Conservation (phyloP, 35 echinoderm and acorn worm genomes). For the Stichopus chloronotus region DNA sequence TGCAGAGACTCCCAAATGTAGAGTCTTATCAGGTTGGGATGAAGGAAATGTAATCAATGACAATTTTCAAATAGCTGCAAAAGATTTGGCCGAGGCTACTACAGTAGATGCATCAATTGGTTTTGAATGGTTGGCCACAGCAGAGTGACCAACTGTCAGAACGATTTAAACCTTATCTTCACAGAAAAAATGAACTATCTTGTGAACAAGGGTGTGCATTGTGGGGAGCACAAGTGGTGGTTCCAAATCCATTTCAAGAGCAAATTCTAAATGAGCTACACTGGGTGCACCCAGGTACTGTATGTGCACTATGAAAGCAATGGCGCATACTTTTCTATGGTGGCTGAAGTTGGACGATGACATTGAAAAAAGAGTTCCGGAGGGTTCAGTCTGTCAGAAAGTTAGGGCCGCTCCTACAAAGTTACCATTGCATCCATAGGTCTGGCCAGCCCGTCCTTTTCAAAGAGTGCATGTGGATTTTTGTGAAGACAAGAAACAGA, state of each 20-base stretch:
- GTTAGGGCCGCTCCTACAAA: slow-evolving; percentile 2
- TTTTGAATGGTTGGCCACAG: no score
- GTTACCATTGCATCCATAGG: background rate
- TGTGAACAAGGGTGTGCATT: no score
- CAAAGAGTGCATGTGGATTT: slow-evolving; percentile 12
- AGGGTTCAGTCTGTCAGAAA: background rate
- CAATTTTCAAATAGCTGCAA: no score
- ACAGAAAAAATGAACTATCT: no score
- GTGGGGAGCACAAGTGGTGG: no score
- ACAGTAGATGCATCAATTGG: no score
- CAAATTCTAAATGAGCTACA: slow-evolving; percentile 49
- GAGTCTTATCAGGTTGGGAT: no score
- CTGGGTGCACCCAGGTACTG: slow-evolving; percentile 49
- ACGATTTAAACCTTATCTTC: no score
- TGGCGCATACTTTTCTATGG: slow-evolving; percentile 47
- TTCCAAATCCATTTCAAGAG: background rate
- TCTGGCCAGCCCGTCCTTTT: slow-evolving; percentile 25
- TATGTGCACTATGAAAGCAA: slow-evolving; percentile 56
- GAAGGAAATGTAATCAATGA: no score
- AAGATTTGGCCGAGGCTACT: no score
- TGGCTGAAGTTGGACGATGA: slow-evolving; percentile 46
- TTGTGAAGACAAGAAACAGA: slow-evolving; percentile 5
- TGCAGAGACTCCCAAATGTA: no score
- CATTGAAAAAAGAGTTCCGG: background rate
- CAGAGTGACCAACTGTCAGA: no score